Percentiles rank a stretch among this genome's conserved stretches.
Conservation (phyloP, 2,888 invertebrate genomes). For the Spodoptera littoralis region DNA sequence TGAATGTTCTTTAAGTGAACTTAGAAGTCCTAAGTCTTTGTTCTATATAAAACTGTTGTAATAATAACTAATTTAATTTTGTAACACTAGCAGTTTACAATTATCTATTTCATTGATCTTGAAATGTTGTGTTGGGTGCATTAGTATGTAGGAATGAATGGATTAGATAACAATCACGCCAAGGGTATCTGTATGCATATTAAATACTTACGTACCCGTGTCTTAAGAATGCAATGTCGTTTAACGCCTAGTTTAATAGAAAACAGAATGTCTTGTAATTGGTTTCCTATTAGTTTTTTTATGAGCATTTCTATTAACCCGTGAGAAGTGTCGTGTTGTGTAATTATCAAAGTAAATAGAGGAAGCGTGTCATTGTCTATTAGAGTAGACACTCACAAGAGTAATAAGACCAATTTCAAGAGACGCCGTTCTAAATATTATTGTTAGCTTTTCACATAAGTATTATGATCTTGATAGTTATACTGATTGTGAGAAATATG, state of each 20-base stretch:
- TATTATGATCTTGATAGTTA: not conserved
- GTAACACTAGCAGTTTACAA: not conserved
- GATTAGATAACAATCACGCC: slow-evolving; percentile 40
- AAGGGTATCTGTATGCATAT: slow-evolving; percentile 48
- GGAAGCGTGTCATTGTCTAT: slow-evolving; percentile 59
- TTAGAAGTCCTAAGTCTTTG: no score
- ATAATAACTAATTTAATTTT: not conserved
- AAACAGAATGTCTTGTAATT: slow-evolving; percentile 11
- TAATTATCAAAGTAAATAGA: slow-evolving; percentile 63
- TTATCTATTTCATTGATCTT: slow-evolving; percentile 37
- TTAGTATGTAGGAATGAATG: slow-evolving; percentile 45
- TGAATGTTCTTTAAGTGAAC: not conserved
- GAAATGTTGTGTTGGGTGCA: slow-evolving; percentile 37
- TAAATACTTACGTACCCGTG: slow-evolving; percentile 29
- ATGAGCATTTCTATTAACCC: slow-evolving; percentile 9
- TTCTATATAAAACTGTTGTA: no score
- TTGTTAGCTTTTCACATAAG: not conserved
- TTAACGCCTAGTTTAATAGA: slow-evolving; percentile 12
- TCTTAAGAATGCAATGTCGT: slow-evolving; percentile 39
- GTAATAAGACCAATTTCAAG: slow-evolving; percentile 44
- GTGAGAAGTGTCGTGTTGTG: slow-evolving; percentile 56
- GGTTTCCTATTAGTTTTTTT: slow-evolving; percentile 22
- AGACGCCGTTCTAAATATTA: slow-evolving; percentile 24
- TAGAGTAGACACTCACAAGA: slow-evolving; percentile 42
- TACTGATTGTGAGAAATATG: slow-evolving; percentile 1